phyloP scores from a whole-genome alignment of 2,888 invertebrate genomes.

The Clepsis dumicolana region DNA sequence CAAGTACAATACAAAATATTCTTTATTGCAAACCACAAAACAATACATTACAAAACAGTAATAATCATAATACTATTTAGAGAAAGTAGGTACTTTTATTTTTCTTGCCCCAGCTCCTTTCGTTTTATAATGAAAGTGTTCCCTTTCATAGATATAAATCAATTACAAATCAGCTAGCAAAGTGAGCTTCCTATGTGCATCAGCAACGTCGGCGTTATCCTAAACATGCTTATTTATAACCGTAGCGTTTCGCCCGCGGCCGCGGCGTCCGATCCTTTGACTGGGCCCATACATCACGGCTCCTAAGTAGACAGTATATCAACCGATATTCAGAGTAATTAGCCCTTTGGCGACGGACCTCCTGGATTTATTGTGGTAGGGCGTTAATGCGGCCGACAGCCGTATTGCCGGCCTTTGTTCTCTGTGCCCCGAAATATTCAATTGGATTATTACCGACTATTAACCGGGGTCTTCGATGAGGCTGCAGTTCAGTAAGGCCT shows the following conservation, averaged over 20 bases:
- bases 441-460: slow-evolving; percentile 66
- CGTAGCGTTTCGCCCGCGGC: slow-evolving; percentile 65
- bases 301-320: slow-evolving; percentile 86
- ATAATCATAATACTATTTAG: background rate
- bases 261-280: slow-evolving; percentile 82
- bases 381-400: slow-evolving; percentile 83
- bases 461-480: slow-evolving; percentile 27
- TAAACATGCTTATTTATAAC: slow-evolving; percentile 83
- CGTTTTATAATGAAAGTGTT: slow-evolving; percentile 20
- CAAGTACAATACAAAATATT: too few relatives aligned
- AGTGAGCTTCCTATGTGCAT: slow-evolving; percentile 20
- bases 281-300: slow-evolving; percentile 80
- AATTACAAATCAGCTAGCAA: slow-evolving; percentile 33
- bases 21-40: too few relatives aligned
- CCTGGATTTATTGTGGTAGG: slow-evolving; percentile 83
- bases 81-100: background rate
- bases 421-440: slow-evolving; percentile 73
- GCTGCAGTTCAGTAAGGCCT: slow-evolving; percentile 9
- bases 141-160: slow-evolving; percentile 28
- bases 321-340: slow-evolving; percentile 84
- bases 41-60: too few relatives aligned
- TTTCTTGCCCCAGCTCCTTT: background rate
- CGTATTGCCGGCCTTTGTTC: slow-evolving; percentile 83
- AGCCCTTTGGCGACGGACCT: slow-evolving; percentile 84
- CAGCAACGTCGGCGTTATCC: slow-evolving; percentile 73